Base-by-base conservation (phyloP, 2,113 vertebrate species). In the Muscicapa adusta region DNA sequence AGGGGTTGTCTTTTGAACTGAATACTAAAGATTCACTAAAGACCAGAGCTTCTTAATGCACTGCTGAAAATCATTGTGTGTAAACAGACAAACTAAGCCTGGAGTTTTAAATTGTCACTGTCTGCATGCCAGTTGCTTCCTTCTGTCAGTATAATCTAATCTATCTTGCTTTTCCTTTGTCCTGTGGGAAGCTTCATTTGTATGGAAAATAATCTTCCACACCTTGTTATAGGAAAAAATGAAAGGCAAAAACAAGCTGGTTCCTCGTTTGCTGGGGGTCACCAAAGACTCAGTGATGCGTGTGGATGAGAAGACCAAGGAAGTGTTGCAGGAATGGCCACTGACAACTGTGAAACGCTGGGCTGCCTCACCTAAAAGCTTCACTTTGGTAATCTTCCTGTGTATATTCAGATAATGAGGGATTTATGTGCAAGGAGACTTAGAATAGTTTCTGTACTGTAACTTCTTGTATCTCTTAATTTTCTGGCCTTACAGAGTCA, bases 231-330 rank as follows among this genome's bases (percentile, higher is more conserved):
- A 99, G 99, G 99, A 99, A 92, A 99, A 99, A 96, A 99, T 99
- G 99, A 99, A 99, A 97, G 98, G 99, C 87, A 99, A 99, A 94
- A 99, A 99, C 96, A 99, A 99, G 92, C 97, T 99, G 85, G 99
- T 99, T 47, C 99, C 99, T 22, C 98, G 99, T 79, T 94, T 99
- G 91, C 97, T 99, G 96, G 99, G 99, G 12, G 99, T 99, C 95
- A 99, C 99, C 97, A 99, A 99, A 94, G 99, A 99, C 96, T 99
- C 99, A 0, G 99, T 99, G 97, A 99, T 99, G 99, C 98, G 99
- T 8, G 99, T 99, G 96, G 99, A 99, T 26, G 99, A 99, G 97
- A 99, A 98, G 98, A 99, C 98, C 62, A 99, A 99, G 97, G 99
- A 99, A 6, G 99, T 99, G 96, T 94, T 99, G 85, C 99, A 99